These are phyloP conservation scores for Babylonia areolata DNA, from an alignment of 1,140 invertebrate genomes.

Conservation along the genomic window DNA sequence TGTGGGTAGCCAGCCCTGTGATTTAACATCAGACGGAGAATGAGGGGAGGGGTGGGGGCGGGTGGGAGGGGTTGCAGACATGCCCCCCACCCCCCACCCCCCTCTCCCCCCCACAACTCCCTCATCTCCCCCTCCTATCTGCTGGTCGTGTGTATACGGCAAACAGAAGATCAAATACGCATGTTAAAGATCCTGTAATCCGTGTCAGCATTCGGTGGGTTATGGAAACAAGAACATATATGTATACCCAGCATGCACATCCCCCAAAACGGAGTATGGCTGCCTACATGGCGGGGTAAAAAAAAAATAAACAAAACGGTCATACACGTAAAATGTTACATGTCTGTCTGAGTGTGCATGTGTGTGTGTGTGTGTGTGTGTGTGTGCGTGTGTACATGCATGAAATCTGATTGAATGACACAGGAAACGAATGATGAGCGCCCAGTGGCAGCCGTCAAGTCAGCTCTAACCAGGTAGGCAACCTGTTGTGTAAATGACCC, in stretches of 20 bases:
- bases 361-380: constrained; percentile 13
- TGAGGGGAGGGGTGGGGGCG: not conserved
- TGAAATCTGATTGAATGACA: not conserved
- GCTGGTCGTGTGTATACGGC: too few relatives aligned
- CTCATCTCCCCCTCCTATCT: too few relatives aligned
- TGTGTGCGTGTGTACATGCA: not conserved
- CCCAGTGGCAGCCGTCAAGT: too few relatives aligned
- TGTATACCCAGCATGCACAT: not conserved
- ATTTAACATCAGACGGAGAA: not conserved
- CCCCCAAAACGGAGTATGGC: not conserved
- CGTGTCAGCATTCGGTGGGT: not conserved
- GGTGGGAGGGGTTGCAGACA: not conserved
- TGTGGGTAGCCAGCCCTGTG: not conserved
- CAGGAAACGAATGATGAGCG: too few relatives aligned
- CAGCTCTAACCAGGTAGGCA: too few relatives aligned
- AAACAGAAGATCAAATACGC: not conserved
- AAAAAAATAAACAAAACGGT: too few relatives aligned
- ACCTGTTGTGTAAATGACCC: not conserved
- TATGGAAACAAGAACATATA: not conserved
- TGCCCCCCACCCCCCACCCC: too few relatives aligned
- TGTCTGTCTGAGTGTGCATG: not conserved
- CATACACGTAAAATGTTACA: too few relatives aligned
- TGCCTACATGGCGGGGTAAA: not conserved
- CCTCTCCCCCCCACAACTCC: too few relatives aligned
- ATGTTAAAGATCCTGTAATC: not conserved